Evolutionary conservation across 2,888 invertebrate genomes (phyloP).

Genomic region (Plebejus melissa): DNA sequence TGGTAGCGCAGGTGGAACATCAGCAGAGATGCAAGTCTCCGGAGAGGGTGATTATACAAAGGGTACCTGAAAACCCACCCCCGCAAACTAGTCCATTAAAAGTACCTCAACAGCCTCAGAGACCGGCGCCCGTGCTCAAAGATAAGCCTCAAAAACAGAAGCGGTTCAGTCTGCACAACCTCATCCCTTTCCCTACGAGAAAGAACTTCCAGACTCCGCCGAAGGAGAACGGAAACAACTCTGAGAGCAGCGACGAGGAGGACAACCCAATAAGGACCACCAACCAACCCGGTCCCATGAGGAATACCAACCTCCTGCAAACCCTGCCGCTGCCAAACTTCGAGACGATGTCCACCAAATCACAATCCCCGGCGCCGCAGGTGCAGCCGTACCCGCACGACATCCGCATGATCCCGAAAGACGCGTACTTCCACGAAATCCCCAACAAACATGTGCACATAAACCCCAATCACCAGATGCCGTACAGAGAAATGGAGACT

Average conservation of each 20-base stretch:
- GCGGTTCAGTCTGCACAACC: conserved; percentile 72
- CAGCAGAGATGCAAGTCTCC: conserved; percentile 65
- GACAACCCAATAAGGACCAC: conserved; percentile 67
- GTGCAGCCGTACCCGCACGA: conserved; percentile 47
- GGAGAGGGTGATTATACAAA: conserved; percentile 55
- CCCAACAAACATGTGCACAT: conserved; percentile 63
- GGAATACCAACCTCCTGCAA: conserved; percentile 72
- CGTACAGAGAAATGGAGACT: conserved; percentile 55
- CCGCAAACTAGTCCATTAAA: conserved; percentile 52
- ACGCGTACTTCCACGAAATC: conserved; percentile 81
- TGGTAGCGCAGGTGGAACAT: conserved; percentile 81
- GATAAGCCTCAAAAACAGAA: conserved; percentile 72
- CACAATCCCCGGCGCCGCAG: conserved; percentile 62
- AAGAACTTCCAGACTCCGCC: conserved; percentile 70
- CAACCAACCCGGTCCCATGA: conserved; percentile 77
- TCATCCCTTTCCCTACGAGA: conserved; percentile 74
- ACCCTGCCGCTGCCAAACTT: conserved; percentile 78
- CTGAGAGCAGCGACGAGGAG: conserved; percentile 80
- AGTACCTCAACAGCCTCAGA: conserved; percentile 69
- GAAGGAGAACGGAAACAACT: conserved; percentile 72
- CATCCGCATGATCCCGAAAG: conserved; percentile 74
- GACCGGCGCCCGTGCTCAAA: conserved; percentile 69
- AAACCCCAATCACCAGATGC: conserved; percentile 48
- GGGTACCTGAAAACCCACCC: conserved; percentile 60
- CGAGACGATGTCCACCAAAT: conserved; percentile 72